These are phyloP conservation scores for Triplophysa siluroides DNA, from an alignment of 2,113 vertebrate genomes.

Conservation along the genomic window DNA sequence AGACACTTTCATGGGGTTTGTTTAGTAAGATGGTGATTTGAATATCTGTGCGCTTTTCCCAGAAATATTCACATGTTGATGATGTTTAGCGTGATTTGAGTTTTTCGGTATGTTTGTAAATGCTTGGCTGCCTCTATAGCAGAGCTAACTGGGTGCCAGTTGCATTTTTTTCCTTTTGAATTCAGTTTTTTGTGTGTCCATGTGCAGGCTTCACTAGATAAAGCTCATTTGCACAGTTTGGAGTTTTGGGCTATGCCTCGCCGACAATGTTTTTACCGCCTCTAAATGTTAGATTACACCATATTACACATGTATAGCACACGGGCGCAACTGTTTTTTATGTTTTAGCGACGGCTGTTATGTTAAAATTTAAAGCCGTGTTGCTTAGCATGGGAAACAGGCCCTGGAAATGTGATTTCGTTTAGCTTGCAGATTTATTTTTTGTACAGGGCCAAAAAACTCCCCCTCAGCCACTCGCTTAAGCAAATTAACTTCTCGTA, in stretches of 20 bases:
- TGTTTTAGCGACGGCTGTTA: conserved; percentile 30
- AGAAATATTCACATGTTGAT: conserved; percentile 15
- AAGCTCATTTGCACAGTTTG: conserved; percentile 70
- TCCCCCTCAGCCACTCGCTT: conserved; percentile 32
- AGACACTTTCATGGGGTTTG: not conserved
- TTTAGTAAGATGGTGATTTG: conserved; percentile 6
- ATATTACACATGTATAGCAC: conserved; percentile 63
- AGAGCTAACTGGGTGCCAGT: conserved; percentile 30
- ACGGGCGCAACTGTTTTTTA: conserved; percentile 26
- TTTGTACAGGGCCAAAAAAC: conserved; percentile 36
- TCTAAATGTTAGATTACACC: conserved; percentile 67
- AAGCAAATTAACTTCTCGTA: conserved; percentile 40
- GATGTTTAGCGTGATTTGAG: conserved; percentile 11
- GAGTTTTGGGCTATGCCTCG: conserved; percentile 67
- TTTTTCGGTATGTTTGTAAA: conserved; percentile 9
- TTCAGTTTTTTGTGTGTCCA: not conserved
- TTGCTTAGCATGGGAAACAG: conserved; percentile 38
- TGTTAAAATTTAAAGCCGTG: conserved; percentile 39
- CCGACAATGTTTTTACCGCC: conserved; percentile 43
- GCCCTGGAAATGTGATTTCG: conserved; percentile 52
- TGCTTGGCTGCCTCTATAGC: not conserved
- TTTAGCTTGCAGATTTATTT: conserved; percentile 38
- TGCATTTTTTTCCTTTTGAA: conserved; percentile 28
- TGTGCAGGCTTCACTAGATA: conserved; percentile 52
- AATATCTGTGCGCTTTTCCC: not conserved